Conservation (phyloP, 2,888 invertebrate genomes). For the Eubasilissa splendida region DNA sequence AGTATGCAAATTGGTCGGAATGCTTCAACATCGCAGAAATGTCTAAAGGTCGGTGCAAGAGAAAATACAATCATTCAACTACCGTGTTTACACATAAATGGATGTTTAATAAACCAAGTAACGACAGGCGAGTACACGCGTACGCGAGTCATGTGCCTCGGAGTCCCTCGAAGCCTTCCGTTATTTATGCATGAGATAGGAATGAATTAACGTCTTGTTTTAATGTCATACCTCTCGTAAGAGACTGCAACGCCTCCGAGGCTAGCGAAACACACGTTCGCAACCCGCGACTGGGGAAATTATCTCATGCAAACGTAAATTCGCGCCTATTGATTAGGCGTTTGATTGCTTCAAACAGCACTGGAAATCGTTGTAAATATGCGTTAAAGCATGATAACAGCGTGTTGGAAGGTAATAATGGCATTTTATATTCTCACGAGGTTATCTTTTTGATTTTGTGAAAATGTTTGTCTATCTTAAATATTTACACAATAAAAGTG, state of each 20-base stretch:
- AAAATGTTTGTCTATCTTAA: too few species aligned
- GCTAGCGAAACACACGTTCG: slow-evolving; percentile 6
- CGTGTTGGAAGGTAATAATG: too few species aligned
- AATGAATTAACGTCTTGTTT: slow-evolving; percentile 34
- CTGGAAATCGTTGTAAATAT: too few species aligned
- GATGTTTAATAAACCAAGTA: background rate
- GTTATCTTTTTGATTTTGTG: too few species aligned
- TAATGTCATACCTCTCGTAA: slow-evolving; percentile 19
- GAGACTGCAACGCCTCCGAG: slow-evolving; percentile 19
- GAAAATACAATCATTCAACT: slow-evolving; percentile 22
- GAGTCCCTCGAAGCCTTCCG: background rate
- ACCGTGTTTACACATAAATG: slow-evolving; percentile 5
- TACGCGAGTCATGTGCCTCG: slow-evolving; percentile 7
- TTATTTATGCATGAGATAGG: slow-evolving; percentile 17
- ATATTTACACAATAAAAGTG: too few species aligned
- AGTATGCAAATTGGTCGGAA: too few species aligned
- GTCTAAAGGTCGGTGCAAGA: background rate
- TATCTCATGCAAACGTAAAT: too few species aligned
- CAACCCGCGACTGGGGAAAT: background rate
- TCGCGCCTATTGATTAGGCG: too few species aligned
- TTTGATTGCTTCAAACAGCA: too few species aligned
- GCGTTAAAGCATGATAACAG: too few species aligned
- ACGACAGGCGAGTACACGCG: background rate
- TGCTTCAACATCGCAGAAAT: background rate
- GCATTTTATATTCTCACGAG: too few species aligned